Evolutionary conservation across 2,797 vertebrate species (phyloP).

Genomic region (Aphelocoma californica): DNA sequence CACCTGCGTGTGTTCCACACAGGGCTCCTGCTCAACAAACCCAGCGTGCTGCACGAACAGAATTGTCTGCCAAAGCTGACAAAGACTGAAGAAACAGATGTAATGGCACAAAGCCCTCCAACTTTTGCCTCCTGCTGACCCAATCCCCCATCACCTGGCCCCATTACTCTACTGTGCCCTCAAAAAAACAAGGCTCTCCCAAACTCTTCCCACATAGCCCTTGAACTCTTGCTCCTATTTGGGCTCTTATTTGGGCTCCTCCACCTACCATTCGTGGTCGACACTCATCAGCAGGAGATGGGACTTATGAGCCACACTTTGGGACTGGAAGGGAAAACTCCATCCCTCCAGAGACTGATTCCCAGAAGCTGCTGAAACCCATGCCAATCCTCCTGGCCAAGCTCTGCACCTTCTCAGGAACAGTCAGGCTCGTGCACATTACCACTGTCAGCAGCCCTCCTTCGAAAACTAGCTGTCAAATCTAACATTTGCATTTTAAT

Average conservation of each 20-base stretch:
- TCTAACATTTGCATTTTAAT: constrained; percentile 48
- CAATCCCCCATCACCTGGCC: neutral
- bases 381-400: neutral
- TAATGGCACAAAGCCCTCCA: neutral
- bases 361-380: neutral
- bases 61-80: neutral
- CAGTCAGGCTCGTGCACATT: neutral
- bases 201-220: neutral
- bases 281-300: neutral
- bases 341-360: neutral
- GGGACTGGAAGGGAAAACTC: neutral
- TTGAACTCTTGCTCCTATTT: neutral
- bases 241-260: neutral
- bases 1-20: neutral
- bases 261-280: neutral
- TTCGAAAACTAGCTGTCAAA: neutral
- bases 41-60: neutral
- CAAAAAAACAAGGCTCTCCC: neutral
- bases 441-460: neutral
- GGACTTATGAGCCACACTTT: neutral
- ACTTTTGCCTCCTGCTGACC: neutral
- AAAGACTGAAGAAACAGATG: neutral
- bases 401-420: neutral
- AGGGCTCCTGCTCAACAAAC: neutral
- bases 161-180: accelerated